These are phyloP conservation scores for Borostomias antarcticus DNA, from an alignment of 2,797 vertebrate genomes.

Conservation along the genomic window DNA sequence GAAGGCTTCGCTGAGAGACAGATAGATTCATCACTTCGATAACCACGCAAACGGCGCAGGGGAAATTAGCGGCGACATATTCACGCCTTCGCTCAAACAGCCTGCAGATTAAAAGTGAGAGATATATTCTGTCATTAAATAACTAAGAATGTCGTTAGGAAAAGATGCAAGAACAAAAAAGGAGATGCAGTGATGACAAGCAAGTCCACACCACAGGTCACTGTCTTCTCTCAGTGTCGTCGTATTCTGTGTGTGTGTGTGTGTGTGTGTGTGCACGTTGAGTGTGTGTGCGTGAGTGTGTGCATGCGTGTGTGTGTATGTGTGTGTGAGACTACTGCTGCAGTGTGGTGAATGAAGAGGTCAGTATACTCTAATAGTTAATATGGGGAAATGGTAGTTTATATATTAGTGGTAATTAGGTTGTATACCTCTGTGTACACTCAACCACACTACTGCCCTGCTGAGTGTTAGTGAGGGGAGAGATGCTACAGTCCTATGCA, in stretches of 20 bases:
- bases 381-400: no score
- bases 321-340: conserved; percentile 18
- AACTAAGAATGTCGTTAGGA: conserved; percentile 10
- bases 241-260: conserved; percentile 23
- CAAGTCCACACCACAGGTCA: neutral
- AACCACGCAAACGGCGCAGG: conserved; percentile 35
- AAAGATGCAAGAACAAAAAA: conserved; percentile 11
- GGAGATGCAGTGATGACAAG: neutral
- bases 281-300: conserved; percentile 1
- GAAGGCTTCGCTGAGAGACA: conserved; percentile 51
- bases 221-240: neutral
- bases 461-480: no score
- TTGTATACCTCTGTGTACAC: no score
- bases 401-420: no score
- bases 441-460: no score
- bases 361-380: no score
- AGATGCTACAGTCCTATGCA: no score
- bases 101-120: no score
- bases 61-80: conserved; percentile 38
- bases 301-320: conserved; percentile 21
- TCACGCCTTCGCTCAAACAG: conserved; percentile 39
- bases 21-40: conserved; percentile 56
- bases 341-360: no score
- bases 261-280: conserved; percentile 24
- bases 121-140: conserved; percentile 32